These are phyloP conservation scores for Planiliza haematocheilus DNA, from an alignment of 2,113 vertebrate genomes.

Conservation along the genomic window DNA sequence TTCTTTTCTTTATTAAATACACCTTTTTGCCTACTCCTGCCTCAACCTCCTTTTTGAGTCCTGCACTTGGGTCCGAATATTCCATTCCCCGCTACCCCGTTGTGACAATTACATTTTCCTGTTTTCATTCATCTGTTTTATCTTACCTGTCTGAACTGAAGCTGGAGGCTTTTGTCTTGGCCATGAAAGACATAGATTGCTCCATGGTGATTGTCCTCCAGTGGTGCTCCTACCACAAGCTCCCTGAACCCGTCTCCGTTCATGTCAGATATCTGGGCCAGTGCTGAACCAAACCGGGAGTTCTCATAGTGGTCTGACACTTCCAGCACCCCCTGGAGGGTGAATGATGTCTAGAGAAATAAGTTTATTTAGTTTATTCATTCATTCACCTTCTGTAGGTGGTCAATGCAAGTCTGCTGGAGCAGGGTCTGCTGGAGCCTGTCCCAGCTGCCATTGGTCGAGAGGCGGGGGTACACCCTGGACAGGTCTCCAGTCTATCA, in stretches of 20 bases:
- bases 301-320: slow-evolving; percentile 86
- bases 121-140: neutral
- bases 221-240: slow-evolving; percentile 91
- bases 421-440: no score
- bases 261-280: slow-evolving; percentile 89
- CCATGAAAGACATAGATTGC: slow-evolving; percentile 92
- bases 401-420: no score
- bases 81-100: no score
- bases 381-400: no score
- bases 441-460: no score
- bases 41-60: no score
- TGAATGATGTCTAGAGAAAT: slow-evolving; percentile 80
- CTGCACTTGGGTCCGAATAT: no score
- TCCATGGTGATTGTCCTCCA: slow-evolving; percentile 92
- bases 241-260: slow-evolving; percentile 94
- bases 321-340: slow-evolving; percentile 83
- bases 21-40: no score
- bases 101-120: neutral
- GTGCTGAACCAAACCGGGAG: slow-evolving; percentile 90
- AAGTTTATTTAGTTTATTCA: neutral
- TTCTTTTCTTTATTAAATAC: no score
- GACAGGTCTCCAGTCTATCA: no score
- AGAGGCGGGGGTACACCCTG: no score
- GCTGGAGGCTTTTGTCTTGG: slow-evolving; percentile 77
- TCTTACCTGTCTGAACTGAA: slow-evolving; percentile 90